Conservation (phyloP, 2,797 vertebrate species). For the Emydoidea blandingii region DNA sequence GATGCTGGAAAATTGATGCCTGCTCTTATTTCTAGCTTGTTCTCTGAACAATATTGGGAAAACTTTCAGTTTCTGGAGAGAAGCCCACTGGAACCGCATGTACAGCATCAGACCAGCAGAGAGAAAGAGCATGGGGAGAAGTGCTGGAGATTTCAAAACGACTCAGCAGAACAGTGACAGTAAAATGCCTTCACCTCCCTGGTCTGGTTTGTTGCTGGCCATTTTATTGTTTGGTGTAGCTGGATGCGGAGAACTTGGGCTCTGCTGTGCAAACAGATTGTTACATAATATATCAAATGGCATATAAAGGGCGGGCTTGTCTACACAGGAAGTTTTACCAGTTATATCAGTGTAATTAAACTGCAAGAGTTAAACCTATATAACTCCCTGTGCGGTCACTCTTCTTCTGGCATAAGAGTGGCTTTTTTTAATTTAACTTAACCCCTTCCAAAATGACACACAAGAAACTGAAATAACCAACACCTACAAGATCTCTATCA, state of each 20-base stretch:
- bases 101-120: neutral
- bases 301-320: neutral
- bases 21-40: neutral
- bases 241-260: neutral
- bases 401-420: neutral
- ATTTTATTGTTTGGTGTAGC: neutral
- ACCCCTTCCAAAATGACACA: neutral
- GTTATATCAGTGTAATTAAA: neutral
- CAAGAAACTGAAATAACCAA: neutral
- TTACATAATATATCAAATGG: neutral
- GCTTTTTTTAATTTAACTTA: neutral
- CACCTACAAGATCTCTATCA: too few relatives aligned
- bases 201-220: neutral
- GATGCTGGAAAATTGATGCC: neutral
- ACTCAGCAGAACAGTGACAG: too few relatives aligned
- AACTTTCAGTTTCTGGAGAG: neutral
- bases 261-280: neutral
- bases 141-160: neutral
- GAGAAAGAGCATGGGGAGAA: neutral
- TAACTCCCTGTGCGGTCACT: neutral
- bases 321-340: neutral
- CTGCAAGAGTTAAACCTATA: neutral
- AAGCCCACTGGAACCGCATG: neutral
- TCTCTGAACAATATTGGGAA: neutral
- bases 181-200: neutral